Conservation (phyloP, 2,888 invertebrate genomes). For the Axea sp. region DNA sequence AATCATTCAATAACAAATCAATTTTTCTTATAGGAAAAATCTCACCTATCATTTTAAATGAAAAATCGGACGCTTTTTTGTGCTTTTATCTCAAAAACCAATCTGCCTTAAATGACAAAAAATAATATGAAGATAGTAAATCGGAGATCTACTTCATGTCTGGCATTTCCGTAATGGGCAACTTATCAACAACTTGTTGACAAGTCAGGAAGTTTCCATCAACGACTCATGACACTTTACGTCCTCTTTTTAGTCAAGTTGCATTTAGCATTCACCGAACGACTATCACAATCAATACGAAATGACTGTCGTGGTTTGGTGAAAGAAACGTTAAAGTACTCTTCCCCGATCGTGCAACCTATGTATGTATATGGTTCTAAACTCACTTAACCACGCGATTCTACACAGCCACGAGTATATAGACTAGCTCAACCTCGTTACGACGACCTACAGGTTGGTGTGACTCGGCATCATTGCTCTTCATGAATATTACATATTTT, state of each 20-base stretch:
- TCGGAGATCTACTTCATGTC: constrained; percentile 22
- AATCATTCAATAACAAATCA: too few species aligned
- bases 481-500: constrained; percentile 61
- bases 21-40: too few species aligned
- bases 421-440: constrained; percentile 50
- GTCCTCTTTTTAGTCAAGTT: constrained; percentile 30
- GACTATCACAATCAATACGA: constrained; percentile 37
- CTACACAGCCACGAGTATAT: constrained; percentile 3
- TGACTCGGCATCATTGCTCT: constrained; percentile 57
- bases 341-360: constrained; percentile 8
- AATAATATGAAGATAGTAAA: constrained; percentile 25
- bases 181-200: constrained; percentile 60
- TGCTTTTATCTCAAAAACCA: too few species aligned
- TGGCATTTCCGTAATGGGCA: constrained; percentile 39
- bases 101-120: too few species aligned
- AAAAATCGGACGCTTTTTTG: too few species aligned
- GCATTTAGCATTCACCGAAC: constrained; percentile 17
- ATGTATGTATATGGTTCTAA: constrained; percentile 8
- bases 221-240: background rate
- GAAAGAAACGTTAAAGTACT: constrained; percentile 18
- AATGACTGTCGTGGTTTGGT: constrained; percentile 18
- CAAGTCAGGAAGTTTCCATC: constrained; percentile 37
- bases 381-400: constrained; percentile 10
- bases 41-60: too few species aligned
- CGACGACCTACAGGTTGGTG: constrained; percentile 60